phyloP scores from a whole-genome alignment of 2,113 vertebrate species.

The Pluvialis apricaria region DNA sequence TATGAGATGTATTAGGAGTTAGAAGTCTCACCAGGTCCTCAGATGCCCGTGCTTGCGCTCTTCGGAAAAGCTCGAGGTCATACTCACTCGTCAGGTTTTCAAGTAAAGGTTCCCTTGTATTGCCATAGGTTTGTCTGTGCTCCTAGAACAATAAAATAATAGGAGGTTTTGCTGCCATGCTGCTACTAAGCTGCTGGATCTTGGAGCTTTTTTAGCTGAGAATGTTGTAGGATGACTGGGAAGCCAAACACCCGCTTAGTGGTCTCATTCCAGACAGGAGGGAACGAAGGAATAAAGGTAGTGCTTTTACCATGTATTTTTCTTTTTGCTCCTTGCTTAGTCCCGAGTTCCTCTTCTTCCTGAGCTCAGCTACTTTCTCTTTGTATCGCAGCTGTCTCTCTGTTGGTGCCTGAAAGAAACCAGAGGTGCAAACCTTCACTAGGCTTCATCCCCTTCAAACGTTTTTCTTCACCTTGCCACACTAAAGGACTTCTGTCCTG shows the following conservation, averaged over 20 bases:
- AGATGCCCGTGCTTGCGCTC: conserved; percentile 94
- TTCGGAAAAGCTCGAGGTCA: conserved; percentile 96
- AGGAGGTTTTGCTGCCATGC: not conserved
- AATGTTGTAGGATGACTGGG: not conserved
- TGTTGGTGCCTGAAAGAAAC: conserved; percentile 83
- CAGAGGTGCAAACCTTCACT: not conserved
- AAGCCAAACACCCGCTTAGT: not conserved
- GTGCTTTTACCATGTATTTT: conserved; percentile 88
- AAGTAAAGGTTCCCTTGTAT: conserved; percentile 90
- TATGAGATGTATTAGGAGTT: not conserved
- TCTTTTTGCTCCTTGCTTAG: conserved; percentile 97
- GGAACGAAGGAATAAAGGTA: not conserved
- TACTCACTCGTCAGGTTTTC: conserved; percentile 99
- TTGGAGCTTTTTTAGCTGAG: not conserved
- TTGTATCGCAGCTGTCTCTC: conserved; percentile 93
- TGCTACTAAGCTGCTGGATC: not conserved
- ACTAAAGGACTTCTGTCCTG: not conserved
- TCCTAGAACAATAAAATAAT: conserved; percentile 72
- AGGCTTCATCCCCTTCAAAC: not conserved
- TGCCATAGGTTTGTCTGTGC: conserved; percentile 91
- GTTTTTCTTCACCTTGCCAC: not conserved
- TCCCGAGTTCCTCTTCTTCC: conserved; percentile 92
- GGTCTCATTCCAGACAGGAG: not conserved
- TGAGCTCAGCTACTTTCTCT: conserved; percentile 94
- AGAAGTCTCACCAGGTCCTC: conserved; percentile 89